Evolutionary conservation across 2,888 invertebrate genomes (phyloP), one percentile per base, ranked within the genome.

Genomic region (Stegophylla sp.): DNA sequence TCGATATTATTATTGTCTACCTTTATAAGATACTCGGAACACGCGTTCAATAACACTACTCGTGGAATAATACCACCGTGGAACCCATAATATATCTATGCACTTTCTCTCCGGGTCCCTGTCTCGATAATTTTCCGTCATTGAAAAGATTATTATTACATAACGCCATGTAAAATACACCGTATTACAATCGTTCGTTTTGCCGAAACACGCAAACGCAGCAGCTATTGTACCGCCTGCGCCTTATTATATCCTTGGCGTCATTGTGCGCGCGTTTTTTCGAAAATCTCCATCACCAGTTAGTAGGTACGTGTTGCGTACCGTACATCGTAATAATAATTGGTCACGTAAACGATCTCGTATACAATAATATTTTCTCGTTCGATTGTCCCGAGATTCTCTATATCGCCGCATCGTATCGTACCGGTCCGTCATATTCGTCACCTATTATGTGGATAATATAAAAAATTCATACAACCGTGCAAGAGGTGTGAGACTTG

Each of bases 91-190:
- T 43, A 26, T 20, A 41, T 17, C 1, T 17, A 5, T n/a, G 17
- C 12, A 64, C 64, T 75, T 76, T 76, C 75, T 76, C 64, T 66
- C 34, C 17, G 63, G 15, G 15, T 34, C 61, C 28, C 28, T 74
- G 45, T 63, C 64, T 13, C 1, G 51, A 63, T 3, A 51, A 41
- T 75, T 64, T 51, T 51, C 28, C 23, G 34, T 63, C 48, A 20
- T 53, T 3, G 45, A 73, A 34, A 34, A n/a, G n/a, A n/a, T n/a
- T n/a, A n/a, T n/a, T 3, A 63, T 63, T 74, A 63, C 20, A 61
- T n/a, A 41, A 41, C 3, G 69, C n/a, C 69, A 43, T 43, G 17
- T 17, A 5, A 59, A 72, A 43, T 15, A 45, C 48, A 26, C n/a
- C 28, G 43, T 63, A 56, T 73, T 34, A 7, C 7, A 34, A 7